phyloP scores from a whole-genome alignment of 2,113 vertebrate species.

The Salvelinus namaycush region DNA sequence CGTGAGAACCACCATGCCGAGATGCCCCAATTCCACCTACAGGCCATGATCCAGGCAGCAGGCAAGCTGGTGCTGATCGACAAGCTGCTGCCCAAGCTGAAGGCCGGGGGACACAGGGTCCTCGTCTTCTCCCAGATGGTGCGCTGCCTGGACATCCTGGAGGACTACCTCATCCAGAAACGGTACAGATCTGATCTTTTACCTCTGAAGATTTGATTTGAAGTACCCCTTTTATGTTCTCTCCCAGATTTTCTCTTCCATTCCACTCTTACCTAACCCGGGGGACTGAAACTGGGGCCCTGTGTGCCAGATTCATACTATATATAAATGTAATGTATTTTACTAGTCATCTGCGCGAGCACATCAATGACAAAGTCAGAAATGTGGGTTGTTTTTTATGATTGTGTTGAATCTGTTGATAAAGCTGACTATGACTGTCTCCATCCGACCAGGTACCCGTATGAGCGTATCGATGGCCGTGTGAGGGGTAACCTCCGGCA shows the following conservation, averaged over 20 bases:
- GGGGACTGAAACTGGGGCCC: too few relatives aligned
- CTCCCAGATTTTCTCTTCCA: neutral
- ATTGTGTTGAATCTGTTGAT: too few relatives aligned
- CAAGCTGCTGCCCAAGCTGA: conserved; percentile 99
- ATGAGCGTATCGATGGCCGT: conserved; percentile 95
- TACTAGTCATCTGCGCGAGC: too few relatives aligned
- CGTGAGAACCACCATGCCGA: conserved; percentile 90
- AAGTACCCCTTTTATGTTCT: too few relatives aligned
- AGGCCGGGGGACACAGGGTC: conserved; percentile 97
- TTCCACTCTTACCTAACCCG: too few relatives aligned
- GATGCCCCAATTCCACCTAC: conserved; percentile 94
- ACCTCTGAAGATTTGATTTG: neutral
- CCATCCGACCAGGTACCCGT: conserved; percentile 82
- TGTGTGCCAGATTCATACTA: too few relatives aligned
- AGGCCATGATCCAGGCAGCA: conserved; percentile 98
- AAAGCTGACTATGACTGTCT: too few relatives aligned
- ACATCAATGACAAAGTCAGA: too few relatives aligned
- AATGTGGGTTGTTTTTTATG: too few relatives aligned
- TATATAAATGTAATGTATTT: too few relatives aligned
- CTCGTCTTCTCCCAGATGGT: conserved; percentile 99
- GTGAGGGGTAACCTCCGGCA: conserved; percentile 96
- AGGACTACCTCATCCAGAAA: conserved; percentile 99
- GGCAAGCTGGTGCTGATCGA: conserved; percentile 99
- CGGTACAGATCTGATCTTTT: conserved; percentile 70
- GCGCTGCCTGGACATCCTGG: conserved; percentile 98